Evolutionary conservation across 2,888 invertebrate genomes (phyloP).

Genomic region (Trilocha varians): DNA sequence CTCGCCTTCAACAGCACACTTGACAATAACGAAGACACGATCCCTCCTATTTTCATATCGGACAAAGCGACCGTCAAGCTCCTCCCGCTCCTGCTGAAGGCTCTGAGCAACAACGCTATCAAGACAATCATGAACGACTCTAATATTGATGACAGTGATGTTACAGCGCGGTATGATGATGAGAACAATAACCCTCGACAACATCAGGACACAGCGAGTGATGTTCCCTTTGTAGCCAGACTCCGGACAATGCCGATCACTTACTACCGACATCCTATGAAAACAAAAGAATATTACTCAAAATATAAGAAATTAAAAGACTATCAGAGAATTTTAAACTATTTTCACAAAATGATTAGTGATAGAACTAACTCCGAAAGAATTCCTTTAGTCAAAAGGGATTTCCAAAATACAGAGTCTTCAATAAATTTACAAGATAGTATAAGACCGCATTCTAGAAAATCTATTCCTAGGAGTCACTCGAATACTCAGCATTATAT

Average conservation of each 20-base stretch:
- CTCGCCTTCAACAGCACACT: constrained; percentile 30
- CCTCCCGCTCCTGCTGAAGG: constrained; percentile 44
- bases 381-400: constrained; percentile 18
- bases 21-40: constrained; percentile 10
- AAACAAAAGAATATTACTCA: constrained; percentile 47
- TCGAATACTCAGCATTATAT: too few species aligned
- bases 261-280: constrained; percentile 33
- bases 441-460: background rate
- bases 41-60: constrained; percentile 15
- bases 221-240: constrained; percentile 24
- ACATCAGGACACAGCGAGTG: too few species aligned
- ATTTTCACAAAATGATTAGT: constrained; percentile 50
- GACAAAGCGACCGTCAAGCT: constrained; percentile 38
- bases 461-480: too few species aligned
- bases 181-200: too few species aligned
- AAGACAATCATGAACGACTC: background rate
- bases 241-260: constrained; percentile 42
- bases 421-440: background rate
- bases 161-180: too few species aligned
- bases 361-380: constrained; percentile 30
- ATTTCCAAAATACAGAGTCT: constrained; percentile 10
- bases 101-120: constrained; percentile 21
- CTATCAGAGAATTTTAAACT: constrained; percentile 46
- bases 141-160: too few species aligned
- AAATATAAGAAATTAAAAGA: constrained; percentile 50